Evolutionary conservation across 2,797 vertebrate species (phyloP), one percentile per base, ranked within the genome.

Genomic region (Rhabdophis nuchalis): DNA sequence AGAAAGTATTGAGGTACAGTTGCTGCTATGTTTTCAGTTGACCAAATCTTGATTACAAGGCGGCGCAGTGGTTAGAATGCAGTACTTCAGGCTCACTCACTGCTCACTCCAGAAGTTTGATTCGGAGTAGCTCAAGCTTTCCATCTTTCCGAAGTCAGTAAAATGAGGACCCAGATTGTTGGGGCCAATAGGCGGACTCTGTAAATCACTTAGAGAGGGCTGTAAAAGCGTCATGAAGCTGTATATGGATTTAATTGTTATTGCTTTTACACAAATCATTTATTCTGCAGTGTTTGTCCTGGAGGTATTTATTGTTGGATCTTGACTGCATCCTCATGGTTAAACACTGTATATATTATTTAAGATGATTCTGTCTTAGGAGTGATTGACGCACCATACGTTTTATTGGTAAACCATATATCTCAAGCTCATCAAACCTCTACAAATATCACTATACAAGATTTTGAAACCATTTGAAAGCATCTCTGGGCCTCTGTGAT

Each of bases 231-330:
- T 25, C 27, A 9, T 60, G 58, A 60, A 60, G 58, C 58, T 4
- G 58, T 60, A 27, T 60, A 60, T 27, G 27, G 23, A 2, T 58
- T 8, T 58, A 58, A 12, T 2, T 60, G 58, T 25, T 27, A 60
- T 60, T 60, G 25, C 25, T 60, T 11, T 60, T 60, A 29, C 27
- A 12, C 86, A 82, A 85, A 68, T 89, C 36, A 23, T 90, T 92
- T 87, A 90, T 95, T 96, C 94, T 91, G 89, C 85, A 93, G 60
- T 94, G 91, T 94, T 95, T 95, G n/a, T 92, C 95, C 52, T 91
- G 94, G 90, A 95, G 85, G 56, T 50, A 56, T 95, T 94, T 92
- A 92, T 93, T 95, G 89, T 94, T 94, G 91, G 18, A 16, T 36
- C 91, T 92, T 93, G 91, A 41, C 52, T 90, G 93, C 88, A 85